A percentile compares a stretch with the other conserved stretches of the same genome.
phyloP scores from a whole-genome alignment of 2,888 invertebrate genomes.

The Andrena fulva region DNA sequence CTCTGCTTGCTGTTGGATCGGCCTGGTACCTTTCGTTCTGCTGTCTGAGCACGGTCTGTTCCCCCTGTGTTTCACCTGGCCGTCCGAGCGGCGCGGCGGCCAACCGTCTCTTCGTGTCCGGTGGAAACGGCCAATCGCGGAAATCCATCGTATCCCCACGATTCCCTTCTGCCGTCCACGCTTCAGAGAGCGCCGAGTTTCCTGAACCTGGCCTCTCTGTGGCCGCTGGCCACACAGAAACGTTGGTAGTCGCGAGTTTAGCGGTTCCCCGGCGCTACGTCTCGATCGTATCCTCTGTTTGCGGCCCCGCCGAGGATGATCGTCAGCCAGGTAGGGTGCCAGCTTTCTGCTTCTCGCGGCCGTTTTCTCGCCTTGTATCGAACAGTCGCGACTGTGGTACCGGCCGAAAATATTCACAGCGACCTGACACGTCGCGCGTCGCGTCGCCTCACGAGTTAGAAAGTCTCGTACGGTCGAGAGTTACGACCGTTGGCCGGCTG shows the following conservation, averaged over 20 bases:
- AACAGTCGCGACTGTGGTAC: too few relatives aligned
- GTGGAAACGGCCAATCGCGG: slow-evolving; percentile 78
- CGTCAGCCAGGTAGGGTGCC: slow-evolving; percentile 61
- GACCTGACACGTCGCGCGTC: not conserved
- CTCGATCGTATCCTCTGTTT: slow-evolving; percentile 13
- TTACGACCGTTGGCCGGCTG: slow-evolving; percentile 36
- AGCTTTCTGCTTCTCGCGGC: not conserved
- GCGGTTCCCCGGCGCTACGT: not conserved
- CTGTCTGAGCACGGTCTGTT: slow-evolving; percentile 48
- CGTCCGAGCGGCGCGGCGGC: slow-evolving; percentile 48
- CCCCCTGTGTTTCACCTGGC: too few relatives aligned
- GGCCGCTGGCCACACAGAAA: slow-evolving; percentile 37
- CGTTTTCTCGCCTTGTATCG: not conserved
- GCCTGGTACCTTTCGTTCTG: slow-evolving; percentile 58
- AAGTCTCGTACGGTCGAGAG: slow-evolving; percentile 28
- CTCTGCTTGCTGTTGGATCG: slow-evolving; percentile 53
- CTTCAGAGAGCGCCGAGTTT: slow-evolving; percentile 76
- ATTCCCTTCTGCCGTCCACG: slow-evolving; percentile 59
- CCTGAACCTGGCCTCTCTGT: slow-evolving; percentile 69
- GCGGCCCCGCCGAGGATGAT: slow-evolving; percentile 55
- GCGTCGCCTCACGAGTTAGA: slow-evolving; percentile 41
- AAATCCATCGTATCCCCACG: slow-evolving; percentile 59
- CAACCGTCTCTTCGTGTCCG: slow-evolving; percentile 73
- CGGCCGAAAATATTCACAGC: too few relatives aligned
- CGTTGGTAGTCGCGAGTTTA: slow-evolving; percentile 26